phyloP scores from a whole-genome alignment of 2,797 vertebrate genomes.

The Staurois parvus region DNA sequence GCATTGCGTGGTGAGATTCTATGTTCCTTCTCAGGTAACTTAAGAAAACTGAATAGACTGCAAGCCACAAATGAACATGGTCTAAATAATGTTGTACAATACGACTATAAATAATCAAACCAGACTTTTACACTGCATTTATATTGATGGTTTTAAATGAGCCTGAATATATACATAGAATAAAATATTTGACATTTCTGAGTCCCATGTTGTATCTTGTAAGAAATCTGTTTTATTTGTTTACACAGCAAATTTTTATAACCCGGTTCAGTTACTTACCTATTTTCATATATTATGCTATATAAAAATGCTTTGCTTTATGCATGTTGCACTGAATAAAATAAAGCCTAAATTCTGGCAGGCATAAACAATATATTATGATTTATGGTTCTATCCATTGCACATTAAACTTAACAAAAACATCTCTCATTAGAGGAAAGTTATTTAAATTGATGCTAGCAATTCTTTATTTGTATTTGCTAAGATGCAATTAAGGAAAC shows the following conservation, averaged over 20 bases:
- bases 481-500: constrained; percentile 47
- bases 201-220: background rate
- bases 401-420: constrained; percentile 46
- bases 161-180: background rate
- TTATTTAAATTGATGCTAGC: constrained; percentile 53
- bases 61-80: background rate
- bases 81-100: background rate
- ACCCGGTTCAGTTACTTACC: constrained; percentile 21
- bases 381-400: constrained; percentile 40
- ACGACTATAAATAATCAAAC: background rate
- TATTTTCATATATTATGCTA: constrained; percentile 35
- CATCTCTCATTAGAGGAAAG: constrained; percentile 38
- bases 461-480: constrained; percentile 27
- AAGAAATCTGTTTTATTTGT: constrained; percentile 24
- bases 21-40: too few species aligned
- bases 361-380: constrained; percentile 46
- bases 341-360: constrained; percentile 34
- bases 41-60: background rate
- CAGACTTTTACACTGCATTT: background rate
- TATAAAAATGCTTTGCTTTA: constrained; percentile 39
- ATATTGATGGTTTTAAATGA: background rate
- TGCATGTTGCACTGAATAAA: constrained; percentile 25
- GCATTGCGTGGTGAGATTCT: too few species aligned
- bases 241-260: constrained; percentile 36
- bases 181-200: constrained; percentile 1